phyloP scores from a whole-genome alignment of 2,113 vertebrate genomes.

The Coptodon bakossiorum region DNA sequence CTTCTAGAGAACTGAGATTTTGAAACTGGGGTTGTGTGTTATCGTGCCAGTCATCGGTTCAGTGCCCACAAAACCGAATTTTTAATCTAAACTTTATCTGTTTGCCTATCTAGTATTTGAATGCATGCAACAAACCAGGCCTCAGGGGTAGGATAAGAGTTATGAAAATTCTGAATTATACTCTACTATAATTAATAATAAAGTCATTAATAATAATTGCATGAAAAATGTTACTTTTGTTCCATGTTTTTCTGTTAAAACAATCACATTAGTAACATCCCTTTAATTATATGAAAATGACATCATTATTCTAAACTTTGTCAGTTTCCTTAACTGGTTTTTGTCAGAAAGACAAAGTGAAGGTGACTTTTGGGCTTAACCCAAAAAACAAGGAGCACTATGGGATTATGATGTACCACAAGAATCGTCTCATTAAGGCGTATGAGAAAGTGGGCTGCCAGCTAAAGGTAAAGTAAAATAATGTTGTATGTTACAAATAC shows the following conservation, averaged over 20 bases:
- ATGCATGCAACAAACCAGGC: not conserved
- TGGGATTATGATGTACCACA: constrained; percentile 83
- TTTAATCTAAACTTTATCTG: not conserved
- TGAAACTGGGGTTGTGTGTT: not conserved
- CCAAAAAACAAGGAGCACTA: constrained; percentile 73
- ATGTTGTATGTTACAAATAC: not conserved
- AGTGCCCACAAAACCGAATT: not conserved
- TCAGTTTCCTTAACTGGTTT: constrained; percentile 45
- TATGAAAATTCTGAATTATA: not conserved
- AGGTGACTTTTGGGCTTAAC: constrained; percentile 81
- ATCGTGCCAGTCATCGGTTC: not conserved
- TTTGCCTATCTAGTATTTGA: not conserved
- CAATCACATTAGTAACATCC: not conserved
- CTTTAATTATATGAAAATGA: not conserved
- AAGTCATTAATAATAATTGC: not conserved
- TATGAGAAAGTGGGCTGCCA: constrained; percentile 81
- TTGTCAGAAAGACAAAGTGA: constrained; percentile 76
- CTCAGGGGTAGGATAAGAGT: not conserved
- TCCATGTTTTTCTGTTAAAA: not conserved
- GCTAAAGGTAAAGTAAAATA: constrained; percentile 64
- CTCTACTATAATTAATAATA: not conserved
- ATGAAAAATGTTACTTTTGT: not conserved
- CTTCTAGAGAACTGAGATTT: not conserved
- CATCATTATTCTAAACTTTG: not conserved
- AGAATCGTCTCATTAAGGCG: constrained; percentile 79